Base-by-base conservation (phyloP, 2,797 vertebrate genomes). In the Todus mexicanus region DNA sequence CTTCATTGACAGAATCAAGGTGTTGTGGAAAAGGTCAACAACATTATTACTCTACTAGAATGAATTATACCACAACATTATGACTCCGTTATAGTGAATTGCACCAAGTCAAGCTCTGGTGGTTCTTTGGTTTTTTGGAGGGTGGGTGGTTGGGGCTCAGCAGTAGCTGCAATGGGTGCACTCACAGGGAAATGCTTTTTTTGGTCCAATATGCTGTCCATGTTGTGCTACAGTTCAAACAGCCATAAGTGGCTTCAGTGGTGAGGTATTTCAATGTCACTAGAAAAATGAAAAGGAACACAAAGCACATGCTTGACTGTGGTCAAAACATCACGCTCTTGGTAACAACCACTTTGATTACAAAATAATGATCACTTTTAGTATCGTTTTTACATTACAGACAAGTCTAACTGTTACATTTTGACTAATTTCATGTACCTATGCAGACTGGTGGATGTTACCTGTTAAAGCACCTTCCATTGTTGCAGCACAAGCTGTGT, bases 401-500 rank as follows among this genome's bases (percentile, higher is more conserved):
- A 35, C 12, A 45, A 61, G 17, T 25, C 21, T 63, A 68, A 59
- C 9, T 37, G 27, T 43, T 45, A 23, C 10, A 33, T 79, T 88
- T 77, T 70, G 11, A 51, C 45, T 72, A 38, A 26, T 76, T 81
- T 90, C 13, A 42, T 31, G 8, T 66, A 47, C 22, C 9, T 63
- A 8, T n/a, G 53, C 10, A 68, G 14, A 7, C 40, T 91, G 59
- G 22, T 88, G 57, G 42, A 66, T 96, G 69, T 94, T 95, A 94
- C 82, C 85, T 97, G 81, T 94, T 95, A 94, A 97, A 97, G 33
- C 38, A 95, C 16, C 11, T 83, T 72, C 29, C 33, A 17, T 16
- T 76, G 6, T 88, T 75, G 19, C 22, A 42, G 45, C 31, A 47
- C 11, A 59, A 37, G 4, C 35, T 54, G 22, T 83, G 23, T 12